These are phyloP conservation scores for Seriola aureovittata DNA, from an alignment of 2,113 vertebrate species.

Conservation along the genomic window DNA sequence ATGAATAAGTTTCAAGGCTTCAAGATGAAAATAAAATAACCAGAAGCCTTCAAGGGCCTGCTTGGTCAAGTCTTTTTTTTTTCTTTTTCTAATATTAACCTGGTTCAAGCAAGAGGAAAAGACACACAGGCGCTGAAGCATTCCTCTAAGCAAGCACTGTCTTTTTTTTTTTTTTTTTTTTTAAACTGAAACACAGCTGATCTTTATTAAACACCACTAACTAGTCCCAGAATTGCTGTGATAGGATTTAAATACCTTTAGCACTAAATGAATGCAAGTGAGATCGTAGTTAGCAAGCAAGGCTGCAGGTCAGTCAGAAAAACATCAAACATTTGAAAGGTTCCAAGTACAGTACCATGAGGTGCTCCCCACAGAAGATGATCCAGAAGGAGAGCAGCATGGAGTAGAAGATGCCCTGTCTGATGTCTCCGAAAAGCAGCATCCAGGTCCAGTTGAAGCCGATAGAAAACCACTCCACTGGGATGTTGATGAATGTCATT, in stretches of 20 bases:
- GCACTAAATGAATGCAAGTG: neutral
- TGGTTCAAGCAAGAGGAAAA: neutral
- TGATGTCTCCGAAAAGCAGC: constrained; percentile 96
- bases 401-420: constrained; percentile 98
- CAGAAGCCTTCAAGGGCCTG: neutral
- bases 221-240: neutral
- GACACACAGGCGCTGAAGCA: neutral
- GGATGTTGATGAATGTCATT: constrained; percentile 99
- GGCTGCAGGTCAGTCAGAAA: constrained; percentile 5
- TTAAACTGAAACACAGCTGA: rapidly evolving
- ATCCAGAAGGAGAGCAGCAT: constrained; percentile 99
- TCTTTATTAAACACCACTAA: neutral
- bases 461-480: constrained; percentile 98
- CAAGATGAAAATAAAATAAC: neutral
- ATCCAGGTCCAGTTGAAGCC: constrained; percentile 99
- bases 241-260: neutral
- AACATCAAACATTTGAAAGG: neutral
- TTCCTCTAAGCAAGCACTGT: neutral
- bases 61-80: neutral
- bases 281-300: neutral
- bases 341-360: constrained; percentile 88
- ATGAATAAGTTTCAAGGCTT: neutral
- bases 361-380: constrained; percentile 98
- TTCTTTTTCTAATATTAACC: neutral
- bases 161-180: neutral